Evolutionary conservation across 2,797 vertebrate species (phyloP).

Genomic region (Etheostoma perlongum): DNA sequence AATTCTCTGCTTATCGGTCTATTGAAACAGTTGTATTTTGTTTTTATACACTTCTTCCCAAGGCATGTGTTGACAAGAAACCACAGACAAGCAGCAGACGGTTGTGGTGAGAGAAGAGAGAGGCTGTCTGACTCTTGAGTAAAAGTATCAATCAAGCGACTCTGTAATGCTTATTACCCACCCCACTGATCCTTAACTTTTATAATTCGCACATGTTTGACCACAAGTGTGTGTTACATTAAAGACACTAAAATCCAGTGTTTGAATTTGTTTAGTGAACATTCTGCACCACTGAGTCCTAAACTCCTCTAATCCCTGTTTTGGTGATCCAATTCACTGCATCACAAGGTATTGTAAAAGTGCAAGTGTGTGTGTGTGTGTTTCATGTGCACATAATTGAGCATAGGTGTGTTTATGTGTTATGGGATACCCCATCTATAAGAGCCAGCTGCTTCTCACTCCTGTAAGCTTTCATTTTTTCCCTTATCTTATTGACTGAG

Average conservation of each 20-base stretch:
- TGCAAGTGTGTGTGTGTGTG: conserved; percentile 34
- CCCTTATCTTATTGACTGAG: conserved; percentile 10
- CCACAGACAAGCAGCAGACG: conserved; percentile 51
- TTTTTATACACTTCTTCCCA: conserved; percentile 62
- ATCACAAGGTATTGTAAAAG: not conserved
- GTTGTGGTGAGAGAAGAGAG: conserved; percentile 29
- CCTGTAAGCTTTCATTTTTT: conserved; percentile 25
- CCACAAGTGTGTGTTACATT: conserved; percentile 45
- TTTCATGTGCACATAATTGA: conserved; percentile 19
- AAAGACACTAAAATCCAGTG: conserved; percentile 51
- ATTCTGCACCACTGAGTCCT: conserved; percentile 48
- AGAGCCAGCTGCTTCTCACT: conserved; percentile 37
- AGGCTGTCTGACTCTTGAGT: conserved; percentile 28
- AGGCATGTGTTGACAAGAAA: conserved; percentile 77
- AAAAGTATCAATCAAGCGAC: conserved; percentile 54
- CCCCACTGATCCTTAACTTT: conserved; percentile 27
- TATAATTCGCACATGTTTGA: conserved; percentile 54
- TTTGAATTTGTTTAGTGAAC: conserved; percentile 61
- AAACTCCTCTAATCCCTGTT: conserved; percentile 62
- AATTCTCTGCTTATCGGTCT: conserved; percentile 70
- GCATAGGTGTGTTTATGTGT: conserved; percentile 29
- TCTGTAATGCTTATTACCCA: conserved; percentile 19
- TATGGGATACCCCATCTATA: conserved; percentile 20
- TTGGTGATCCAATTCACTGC: conserved; percentile 59
- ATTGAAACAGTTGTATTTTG: conserved; percentile 70